Conservation (phyloP, 2,888 invertebrate genomes). For the Unio pictorum region DNA sequence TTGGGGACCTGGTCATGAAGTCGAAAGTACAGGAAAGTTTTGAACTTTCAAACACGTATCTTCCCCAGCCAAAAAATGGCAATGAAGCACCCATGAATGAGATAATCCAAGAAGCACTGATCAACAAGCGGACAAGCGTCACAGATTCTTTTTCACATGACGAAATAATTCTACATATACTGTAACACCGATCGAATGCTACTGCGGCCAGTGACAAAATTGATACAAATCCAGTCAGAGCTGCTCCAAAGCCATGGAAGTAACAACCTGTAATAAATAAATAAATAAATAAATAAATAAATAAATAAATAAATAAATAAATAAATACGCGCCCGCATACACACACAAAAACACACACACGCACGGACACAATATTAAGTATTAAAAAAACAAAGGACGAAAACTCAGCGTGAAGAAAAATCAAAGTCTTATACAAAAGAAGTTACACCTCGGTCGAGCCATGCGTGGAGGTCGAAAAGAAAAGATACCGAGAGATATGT, state of each 20-base stretch:
- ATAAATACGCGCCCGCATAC: too few relatives aligned
- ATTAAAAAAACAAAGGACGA: too few relatives aligned
- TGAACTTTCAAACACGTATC: slow-evolving; percentile 19
- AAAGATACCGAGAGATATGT: too few relatives aligned
- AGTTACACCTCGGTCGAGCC: too few relatives aligned
- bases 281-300: too few relatives aligned
- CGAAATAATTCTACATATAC: slow-evolving; percentile 12
- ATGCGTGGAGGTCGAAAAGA: too few relatives aligned
- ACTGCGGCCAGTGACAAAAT: slow-evolving; percentile 17
- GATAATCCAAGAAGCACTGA: slow-evolving; percentile 9
- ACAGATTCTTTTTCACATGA: slow-evolving; percentile 1
- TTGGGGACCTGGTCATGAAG: slow-evolving; percentile 8
- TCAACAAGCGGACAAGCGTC: slow-evolving; percentile 1
- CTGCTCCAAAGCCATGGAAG: slow-evolving; percentile 15
- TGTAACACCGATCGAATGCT: slow-evolving; percentile 16
- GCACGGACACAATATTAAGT: too few relatives aligned
- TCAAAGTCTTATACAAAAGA: too few relatives aligned
- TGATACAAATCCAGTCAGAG: slow-evolving; percentile 17
- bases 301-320: too few relatives aligned
- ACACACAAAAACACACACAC: too few relatives aligned
- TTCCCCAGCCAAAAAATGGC: slow-evolving; percentile 18
- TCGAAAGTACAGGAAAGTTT: slow-evolving; percentile 17
- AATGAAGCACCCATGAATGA: slow-evolving; percentile 7
- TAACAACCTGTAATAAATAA: slow-evolving; percentile 16
- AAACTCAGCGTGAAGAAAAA: too few relatives aligned